These are phyloP conservation scores for Monarcha castaneiventris DNA, from an alignment of 2,113 vertebrate species.

Conservation along the genomic window DNA sequence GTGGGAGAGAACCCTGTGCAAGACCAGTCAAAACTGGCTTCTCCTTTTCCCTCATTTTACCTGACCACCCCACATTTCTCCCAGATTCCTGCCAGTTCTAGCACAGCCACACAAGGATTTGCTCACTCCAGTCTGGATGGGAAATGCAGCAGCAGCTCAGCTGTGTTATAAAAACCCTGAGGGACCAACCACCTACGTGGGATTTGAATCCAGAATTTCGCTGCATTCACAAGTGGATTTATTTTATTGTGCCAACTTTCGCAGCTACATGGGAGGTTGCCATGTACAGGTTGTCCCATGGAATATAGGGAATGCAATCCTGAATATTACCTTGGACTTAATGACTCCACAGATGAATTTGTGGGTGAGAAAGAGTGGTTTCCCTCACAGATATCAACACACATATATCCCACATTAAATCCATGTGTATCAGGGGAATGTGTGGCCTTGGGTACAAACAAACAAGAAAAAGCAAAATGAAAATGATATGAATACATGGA, in stretches of 20 bases:
- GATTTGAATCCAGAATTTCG: background rate
- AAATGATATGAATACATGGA: background rate
- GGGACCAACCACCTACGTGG: background rate
- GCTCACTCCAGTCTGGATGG: background rate
- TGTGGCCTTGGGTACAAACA: background rate
- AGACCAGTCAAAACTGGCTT: background rate
- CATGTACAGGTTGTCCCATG: background rate
- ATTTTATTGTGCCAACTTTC: background rate
- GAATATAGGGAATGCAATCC: background rate
- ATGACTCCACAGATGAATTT: background rate
- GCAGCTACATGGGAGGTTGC: background rate
- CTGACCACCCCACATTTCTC: no score
- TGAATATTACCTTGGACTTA: background rate
- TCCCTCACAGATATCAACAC: background rate
- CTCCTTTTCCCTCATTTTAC: background rate
- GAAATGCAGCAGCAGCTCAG: background rate
- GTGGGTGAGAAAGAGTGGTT: background rate
- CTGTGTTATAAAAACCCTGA: background rate
- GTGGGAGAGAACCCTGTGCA: background rate
- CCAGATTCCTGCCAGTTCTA: background rate
- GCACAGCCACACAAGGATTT: background rate
- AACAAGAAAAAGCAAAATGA: background rate
- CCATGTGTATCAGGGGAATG: background rate
- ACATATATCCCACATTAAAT: background rate
- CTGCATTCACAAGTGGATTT: background rate